Evolutionary conservation across 2,888 invertebrate genomes (phyloP).

Genomic region (Lochmaea capreae): DNA sequence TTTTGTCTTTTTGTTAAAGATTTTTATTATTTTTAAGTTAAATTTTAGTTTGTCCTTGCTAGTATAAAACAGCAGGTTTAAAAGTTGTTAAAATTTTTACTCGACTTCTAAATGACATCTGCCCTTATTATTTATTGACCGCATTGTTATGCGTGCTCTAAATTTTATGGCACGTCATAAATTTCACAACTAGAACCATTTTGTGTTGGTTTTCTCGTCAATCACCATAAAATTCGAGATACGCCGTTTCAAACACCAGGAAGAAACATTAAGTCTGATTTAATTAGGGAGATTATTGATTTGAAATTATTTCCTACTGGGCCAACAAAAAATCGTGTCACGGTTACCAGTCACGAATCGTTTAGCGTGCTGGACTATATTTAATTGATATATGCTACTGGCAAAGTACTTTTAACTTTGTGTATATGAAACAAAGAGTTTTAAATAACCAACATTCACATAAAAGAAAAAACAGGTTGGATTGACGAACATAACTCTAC

Average conservation of each 20-base stretch:
- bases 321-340: conserved; percentile 26
- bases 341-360: conserved; percentile 9
- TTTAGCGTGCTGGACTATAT: not conserved
- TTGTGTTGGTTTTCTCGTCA: conserved; percentile 32
- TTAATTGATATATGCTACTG: conserved; percentile 19
- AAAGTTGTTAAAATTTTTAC: conserved; percentile 26
- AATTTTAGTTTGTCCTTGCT: not conserved
- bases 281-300: conserved; percentile 27
- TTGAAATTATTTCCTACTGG: conserved; percentile 5
- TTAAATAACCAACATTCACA: not conserved
- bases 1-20: not conserved
- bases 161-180: conserved; percentile 44
- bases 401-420: not conserved
- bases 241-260: conserved; percentile 27
- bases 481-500: not conserved
- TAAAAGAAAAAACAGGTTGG: not conserved
- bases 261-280: conserved; percentile 27
- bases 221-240: conserved; percentile 30
- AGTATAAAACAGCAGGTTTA: conserved; percentile 36
- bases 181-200: conserved; percentile 36
- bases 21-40: not conserved
- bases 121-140: conserved; percentile 50
- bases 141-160: conserved; percentile 46
- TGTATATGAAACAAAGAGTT: conserved; percentile 7
- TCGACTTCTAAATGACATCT: conserved; percentile 47